Evolutionary conservation across 2,797 vertebrate species (phyloP).

Genomic region (Tachyglossus aculeatus): DNA sequence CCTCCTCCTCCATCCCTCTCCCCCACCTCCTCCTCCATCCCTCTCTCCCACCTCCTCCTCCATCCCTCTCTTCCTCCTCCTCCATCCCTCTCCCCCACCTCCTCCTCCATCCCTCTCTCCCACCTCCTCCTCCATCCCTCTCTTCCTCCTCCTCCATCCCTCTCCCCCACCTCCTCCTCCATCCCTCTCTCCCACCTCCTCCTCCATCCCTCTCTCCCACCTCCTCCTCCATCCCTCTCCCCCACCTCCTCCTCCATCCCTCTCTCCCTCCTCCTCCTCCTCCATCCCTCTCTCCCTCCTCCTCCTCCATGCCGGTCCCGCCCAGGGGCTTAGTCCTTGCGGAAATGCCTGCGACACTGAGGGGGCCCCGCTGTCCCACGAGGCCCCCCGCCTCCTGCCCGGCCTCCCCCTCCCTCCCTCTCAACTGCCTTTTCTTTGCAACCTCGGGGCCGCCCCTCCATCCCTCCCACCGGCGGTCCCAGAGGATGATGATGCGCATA

Average conservation of each 20-base stretch:
- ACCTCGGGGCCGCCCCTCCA: not conserved
- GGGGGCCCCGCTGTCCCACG: not conserved
- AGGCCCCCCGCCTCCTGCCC: not conserved
- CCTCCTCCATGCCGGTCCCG: not conserved
- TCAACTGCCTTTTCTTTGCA: not conserved
- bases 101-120: accelerated
- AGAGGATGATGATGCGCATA: no score
- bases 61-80: not conserved
- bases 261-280: not conserved
- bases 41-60: not conserved
- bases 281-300: not conserved
- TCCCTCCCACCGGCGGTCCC: no score
- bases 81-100: accelerated
- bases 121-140: not conserved
- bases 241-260: not conserved
- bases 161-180: not conserved
- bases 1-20: accelerated
- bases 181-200: not conserved
- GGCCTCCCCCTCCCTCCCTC: no score
- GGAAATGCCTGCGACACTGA: not conserved
- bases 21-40: not conserved
- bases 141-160: not conserved
- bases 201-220: no score
- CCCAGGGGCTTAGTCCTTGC: not conserved
- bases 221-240: no score